A percentile compares a stretch with the other conserved stretches of the same genome.
Evolutionary conservation across 2,888 invertebrate species (phyloP).

Genomic region (Lasioglossum figueresi): DNA sequence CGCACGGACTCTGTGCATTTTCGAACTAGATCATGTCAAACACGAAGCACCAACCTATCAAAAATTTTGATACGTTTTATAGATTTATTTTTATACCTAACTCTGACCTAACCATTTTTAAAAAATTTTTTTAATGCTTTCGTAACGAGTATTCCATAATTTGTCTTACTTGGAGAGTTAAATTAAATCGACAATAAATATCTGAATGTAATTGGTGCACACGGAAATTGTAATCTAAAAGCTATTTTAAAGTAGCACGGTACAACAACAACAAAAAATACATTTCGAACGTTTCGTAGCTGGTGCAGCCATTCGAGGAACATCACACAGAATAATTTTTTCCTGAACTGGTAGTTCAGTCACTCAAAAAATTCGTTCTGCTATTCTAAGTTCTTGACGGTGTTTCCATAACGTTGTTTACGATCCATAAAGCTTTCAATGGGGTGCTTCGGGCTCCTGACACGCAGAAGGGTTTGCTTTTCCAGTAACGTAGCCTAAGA

Average conservation of each 20-base stretch:
- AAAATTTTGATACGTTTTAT: no score
- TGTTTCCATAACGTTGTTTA: conserved; percentile 59
- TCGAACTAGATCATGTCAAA: neutral
- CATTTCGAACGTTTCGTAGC: neutral
- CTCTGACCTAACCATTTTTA: no score
- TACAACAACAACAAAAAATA: neutral
- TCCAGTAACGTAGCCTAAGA: neutral
- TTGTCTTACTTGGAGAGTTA: neutral
- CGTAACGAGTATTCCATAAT: neutral
- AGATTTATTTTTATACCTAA: no score
- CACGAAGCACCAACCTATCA: no score
- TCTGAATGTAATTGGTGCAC: neutral
- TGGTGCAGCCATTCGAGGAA: neutral
- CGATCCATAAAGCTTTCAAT: conserved; percentile 63
- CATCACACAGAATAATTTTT: conserved; percentile 1
- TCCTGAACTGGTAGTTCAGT: neutral
- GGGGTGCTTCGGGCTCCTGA: conserved; percentile 33
- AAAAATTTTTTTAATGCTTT: neutral
- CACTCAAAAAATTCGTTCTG: conserved; percentile 29
- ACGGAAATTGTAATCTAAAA: neutral
- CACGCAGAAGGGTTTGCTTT: conserved; percentile 43
- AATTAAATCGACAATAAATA: neutral
- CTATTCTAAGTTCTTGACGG: neutral
- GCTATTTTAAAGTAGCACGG: neutral
- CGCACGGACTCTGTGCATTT: neutral